Conservation (phyloP, 2,797 vertebrate species). For the Gymnothorax reevesii region DNA sequence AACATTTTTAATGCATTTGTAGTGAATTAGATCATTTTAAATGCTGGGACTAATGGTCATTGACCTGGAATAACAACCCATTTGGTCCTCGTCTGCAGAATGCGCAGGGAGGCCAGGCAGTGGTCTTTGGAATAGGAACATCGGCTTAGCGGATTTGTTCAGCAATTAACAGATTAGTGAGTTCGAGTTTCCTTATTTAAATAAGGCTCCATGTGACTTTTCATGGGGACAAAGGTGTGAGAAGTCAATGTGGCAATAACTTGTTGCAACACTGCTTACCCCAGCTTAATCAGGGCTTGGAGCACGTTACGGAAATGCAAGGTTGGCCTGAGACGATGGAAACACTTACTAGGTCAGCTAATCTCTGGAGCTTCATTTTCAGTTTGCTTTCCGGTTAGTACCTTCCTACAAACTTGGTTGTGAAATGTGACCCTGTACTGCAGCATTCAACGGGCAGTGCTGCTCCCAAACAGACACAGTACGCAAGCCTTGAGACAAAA, state of each 20-base stretch:
- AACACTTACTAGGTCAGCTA: background rate
- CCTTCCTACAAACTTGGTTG: background rate
- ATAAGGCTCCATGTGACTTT: background rate
- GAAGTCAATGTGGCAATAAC: background rate
- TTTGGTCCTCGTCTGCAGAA: background rate
- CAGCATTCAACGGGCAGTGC: background rate
- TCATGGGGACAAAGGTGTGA: background rate
- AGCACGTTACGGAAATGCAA: background rate
- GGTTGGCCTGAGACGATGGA: background rate
- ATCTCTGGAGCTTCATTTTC: background rate
- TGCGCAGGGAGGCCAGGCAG: background rate
- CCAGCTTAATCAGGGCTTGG: background rate
- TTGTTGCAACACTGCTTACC: background rate
- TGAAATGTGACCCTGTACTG: background rate
- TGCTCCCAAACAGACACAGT: background rate
- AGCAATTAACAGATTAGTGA: slow-evolving; percentile 4
- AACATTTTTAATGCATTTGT: background rate
- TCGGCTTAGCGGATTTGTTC: background rate
- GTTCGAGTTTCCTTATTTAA: background rate
- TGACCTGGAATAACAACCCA: background rate
- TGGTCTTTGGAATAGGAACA: background rate
- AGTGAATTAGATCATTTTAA: background rate
- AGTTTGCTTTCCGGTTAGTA: background rate
- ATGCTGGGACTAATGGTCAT: background rate
- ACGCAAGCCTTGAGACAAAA: slow-evolving; percentile 6